These are phyloP conservation scores for Hoplias malabaricus DNA, from an alignment of 2,113 vertebrate genomes.

Conservation along the genomic window DNA sequence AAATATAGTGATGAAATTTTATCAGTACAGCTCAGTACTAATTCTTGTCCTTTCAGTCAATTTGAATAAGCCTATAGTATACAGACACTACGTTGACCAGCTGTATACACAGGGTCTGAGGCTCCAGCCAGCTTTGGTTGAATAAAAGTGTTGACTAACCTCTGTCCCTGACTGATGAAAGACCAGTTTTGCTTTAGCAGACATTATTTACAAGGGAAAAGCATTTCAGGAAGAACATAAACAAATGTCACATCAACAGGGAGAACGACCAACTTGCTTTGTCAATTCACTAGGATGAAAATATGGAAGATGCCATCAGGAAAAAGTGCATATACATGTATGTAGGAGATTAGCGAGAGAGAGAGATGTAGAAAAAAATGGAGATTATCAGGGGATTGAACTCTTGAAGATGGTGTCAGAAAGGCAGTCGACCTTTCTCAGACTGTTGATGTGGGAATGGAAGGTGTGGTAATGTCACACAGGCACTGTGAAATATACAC, in stretches of 20 bases:
- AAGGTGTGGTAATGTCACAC: conserved; percentile 1
- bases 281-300: conserved; percentile 23
- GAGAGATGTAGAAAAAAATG: background rate
- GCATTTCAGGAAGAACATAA: conserved; percentile 10
- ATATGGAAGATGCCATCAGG: conserved; percentile 7
- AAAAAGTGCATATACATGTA: background rate
- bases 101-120: too few relatives aligned
- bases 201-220: conserved; percentile 17
- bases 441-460: background rate
- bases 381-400: conserved; percentile 4
- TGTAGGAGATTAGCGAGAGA: background rate
- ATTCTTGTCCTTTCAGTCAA: background rate
- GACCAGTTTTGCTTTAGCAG: background rate
- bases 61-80: background rate
- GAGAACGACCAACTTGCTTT: conserved; percentile 1
- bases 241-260: conserved; percentile 46
- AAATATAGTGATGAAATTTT: too few relatives aligned
- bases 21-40: too few relatives aligned
- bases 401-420: conserved; percentile 17
- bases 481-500: background rate
- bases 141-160: background rate
- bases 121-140: background rate
- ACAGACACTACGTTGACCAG: too few relatives aligned
- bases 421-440: conserved; percentile 9
- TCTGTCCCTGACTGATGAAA: background rate